Evolutionary conservation across 2,888 invertebrate genomes (phyloP).

Genomic region (Ferdinandea cuprea): DNA sequence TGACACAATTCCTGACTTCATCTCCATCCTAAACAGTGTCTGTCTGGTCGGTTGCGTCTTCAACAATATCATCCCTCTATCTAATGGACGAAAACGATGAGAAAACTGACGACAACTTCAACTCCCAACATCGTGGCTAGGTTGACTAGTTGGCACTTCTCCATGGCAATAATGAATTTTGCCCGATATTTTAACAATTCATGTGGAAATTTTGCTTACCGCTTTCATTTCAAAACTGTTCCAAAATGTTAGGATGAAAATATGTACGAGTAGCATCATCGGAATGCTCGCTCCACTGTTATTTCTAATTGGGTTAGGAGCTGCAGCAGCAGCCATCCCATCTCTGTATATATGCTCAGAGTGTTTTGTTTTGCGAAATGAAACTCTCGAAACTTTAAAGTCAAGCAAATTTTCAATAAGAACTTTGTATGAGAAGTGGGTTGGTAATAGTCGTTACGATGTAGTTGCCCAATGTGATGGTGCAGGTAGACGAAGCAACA

Average conservation of each 20-base stretch:
- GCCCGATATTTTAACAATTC: conserved; percentile 62
- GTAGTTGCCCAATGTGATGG: too few species aligned
- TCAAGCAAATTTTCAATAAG: conserved; percentile 14
- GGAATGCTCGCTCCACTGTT: background rate
- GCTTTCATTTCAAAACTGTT: conserved; percentile 62
- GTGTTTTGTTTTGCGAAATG: conserved; percentile 30
- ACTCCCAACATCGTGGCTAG: conserved; percentile 34
- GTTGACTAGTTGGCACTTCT: conserved; percentile 72
- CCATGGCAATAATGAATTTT: conserved; percentile 69
- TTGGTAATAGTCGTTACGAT: background rate
- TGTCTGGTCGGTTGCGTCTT: too few species aligned
- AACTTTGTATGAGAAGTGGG: background rate
- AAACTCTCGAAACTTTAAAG: conserved; percentile 32
- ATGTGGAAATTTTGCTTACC: conserved; percentile 62
- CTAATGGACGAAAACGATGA: conserved; percentile 19
- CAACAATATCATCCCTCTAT: background rate
- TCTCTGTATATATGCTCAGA: background rate
- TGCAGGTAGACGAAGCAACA: too few species aligned
- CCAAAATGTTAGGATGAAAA: conserved; percentile 46
- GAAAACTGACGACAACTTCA: conserved; percentile 33
- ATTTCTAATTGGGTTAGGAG: background rate
- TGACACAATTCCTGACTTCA: conserved; percentile 50
- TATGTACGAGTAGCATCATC: background rate
- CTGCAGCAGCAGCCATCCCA: background rate
- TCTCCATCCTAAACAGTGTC: background rate